A percentile compares a stretch with the other conserved stretches of the same genome.
Conservation (phyloP, 2,797 vertebrate species). For the Oreochromis mossambicus region DNA sequence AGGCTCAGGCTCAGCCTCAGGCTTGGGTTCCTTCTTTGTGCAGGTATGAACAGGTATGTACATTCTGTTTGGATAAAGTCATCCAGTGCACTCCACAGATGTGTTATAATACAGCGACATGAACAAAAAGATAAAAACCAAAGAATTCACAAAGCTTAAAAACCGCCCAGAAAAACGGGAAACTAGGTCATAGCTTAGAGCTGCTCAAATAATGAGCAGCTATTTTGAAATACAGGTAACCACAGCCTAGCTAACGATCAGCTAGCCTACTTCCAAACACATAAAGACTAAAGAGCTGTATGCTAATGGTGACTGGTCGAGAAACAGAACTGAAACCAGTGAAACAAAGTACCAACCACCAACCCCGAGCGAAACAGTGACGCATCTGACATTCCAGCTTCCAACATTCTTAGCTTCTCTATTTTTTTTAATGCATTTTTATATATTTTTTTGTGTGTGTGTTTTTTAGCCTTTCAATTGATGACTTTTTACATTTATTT, state of each 20-base stretch:
- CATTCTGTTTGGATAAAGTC: background rate
- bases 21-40: background rate
- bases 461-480: no score
- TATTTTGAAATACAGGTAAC: background rate
- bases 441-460: no score
- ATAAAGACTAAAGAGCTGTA: background rate
- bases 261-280: background rate
- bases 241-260: background rate
- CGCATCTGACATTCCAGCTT: no score
- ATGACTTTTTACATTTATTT: no score
- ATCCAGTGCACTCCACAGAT: background rate
- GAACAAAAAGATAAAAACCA: background rate
- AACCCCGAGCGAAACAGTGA: background rate
- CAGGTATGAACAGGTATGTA: background rate
- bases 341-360: background rate
- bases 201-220: background rate
- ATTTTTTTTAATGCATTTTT: no score
- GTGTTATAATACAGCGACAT: background rate
- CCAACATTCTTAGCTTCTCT: no score
- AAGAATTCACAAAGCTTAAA: background rate
- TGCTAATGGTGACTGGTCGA: background rate
- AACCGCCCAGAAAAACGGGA: background rate
- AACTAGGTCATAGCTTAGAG: background rate
- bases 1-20: background rate
- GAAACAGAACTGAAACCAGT: background rate